Percentiles rank a stretch among this genome's conserved stretches.
Evolutionary conservation across 1,140 invertebrate species (phyloP).

Genomic region (Pinna nobilis): DNA sequence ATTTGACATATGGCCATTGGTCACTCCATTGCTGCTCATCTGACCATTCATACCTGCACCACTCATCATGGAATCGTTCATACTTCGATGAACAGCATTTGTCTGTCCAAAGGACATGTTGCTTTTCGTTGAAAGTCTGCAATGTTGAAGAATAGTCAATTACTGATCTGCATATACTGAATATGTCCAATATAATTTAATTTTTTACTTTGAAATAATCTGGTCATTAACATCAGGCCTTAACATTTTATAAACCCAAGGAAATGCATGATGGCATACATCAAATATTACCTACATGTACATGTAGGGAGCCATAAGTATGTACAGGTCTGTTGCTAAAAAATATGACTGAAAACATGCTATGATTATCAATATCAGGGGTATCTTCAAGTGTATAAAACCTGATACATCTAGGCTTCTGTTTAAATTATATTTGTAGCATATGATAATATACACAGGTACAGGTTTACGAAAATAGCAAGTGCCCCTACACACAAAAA

Average conservation of each 20-base stretch:
- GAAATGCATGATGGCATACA: neutral
- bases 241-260: neutral
- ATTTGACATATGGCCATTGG: conserved; percentile 35
- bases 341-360: too few relatives aligned
- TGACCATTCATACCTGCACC: conserved; percentile 42
- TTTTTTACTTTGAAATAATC: too few relatives aligned
- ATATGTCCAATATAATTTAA: neutral
- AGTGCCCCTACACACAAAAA: too few relatives aligned
- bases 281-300: neutral
- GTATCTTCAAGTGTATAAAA: too few relatives aligned
- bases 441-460: too few relatives aligned
- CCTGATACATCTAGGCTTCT: too few relatives aligned
- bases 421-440: too few relatives aligned
- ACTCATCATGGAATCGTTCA: conserved; percentile 35
- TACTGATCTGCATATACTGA: neutral
- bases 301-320: too few relatives aligned
- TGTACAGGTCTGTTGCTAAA: too few relatives aligned
- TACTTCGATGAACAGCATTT: conserved; percentile 33
- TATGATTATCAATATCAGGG: too few relatives aligned
- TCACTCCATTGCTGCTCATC: neutral
- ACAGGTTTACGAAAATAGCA: too few relatives aligned
- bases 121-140: neutral
- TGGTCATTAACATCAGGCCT: too few relatives aligned
- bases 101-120: conserved; percentile 51
- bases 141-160: neutral